Base-by-base conservation (phyloP, 2,888 invertebrate genomes). In the Oxyteleia sp. region DNA sequence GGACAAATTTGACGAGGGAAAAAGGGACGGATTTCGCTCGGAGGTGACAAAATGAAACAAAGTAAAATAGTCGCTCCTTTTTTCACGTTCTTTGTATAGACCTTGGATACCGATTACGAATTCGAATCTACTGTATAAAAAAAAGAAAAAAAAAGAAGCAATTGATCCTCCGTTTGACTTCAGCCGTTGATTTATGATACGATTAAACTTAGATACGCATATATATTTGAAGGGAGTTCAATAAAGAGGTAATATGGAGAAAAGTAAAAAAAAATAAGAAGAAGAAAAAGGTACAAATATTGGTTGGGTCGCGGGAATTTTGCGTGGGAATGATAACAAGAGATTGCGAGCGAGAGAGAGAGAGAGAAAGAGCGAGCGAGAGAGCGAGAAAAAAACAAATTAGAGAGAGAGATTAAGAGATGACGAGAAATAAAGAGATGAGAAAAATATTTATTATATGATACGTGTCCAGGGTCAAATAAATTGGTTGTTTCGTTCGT, bases 381-480 rank as follows among this genome's bases (percentile, higher is more conserved):
- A n/a, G 69, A n/a, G n/a, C n/a, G n/a, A 79, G 49, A 66, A 55
- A 64, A 55, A 66, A 35, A 63, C 38, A 29, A 59, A 47, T 61
- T 66, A 81, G 75, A 76, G 76, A 83, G 76, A 83, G 75, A 81
- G 68, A 74, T 68, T 74, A 74, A 81, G 74, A 78, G 74, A 85
- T 84, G 82, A 81, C 75, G 82, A 84, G 64, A 86, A 82, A 79
- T 78, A 80, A 86, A 83, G 78, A 81, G 81, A 82, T 80, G 84
- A 81, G 59, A 83, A 79, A 85, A 82, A 80, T 81, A 82, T 84
- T 80, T 84, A 85, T 85, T 85, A 78, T 81, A 81, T 84, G 79
- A 84, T 84, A 82, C 84, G 85, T 85, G 85, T 85, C 84, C 84
- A 85, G 84, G 85, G 85, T 85, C 85, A 84, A 85, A 79, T 80